Base-by-base conservation (phyloP, 2,888 invertebrate genomes). In the Hartigia nigra region DNA sequence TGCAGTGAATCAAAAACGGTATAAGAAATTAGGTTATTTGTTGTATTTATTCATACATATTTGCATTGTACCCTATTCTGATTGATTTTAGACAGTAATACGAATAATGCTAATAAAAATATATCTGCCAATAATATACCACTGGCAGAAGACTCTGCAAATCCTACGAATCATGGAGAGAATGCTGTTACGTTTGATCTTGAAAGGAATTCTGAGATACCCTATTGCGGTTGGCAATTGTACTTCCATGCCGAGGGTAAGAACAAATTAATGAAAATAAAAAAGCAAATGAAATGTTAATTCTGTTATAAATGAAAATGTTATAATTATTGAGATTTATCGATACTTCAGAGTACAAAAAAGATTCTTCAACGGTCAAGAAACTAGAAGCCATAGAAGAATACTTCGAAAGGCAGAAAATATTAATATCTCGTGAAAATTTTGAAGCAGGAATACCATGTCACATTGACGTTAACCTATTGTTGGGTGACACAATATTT, bases 171-270 rank as follows among this genome's bases (percentile, higher is more conserved):
- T 72, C 12, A 72, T 34, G 72, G 12, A 72, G 72, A 72, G 32
- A 34, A 72, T 31, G 31, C 31, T 23, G 23, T 72, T 72, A 23
- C 72, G 23, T 72, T 14, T 3, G 11, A 72, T 0, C 34, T 72
- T n/a, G 23, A 82, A 82, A 76, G 78, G 31, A 81, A 81, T 36
- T 80, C 82, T 31, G 70, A 76, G 75, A 78, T 86, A 36, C 92
- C 93, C 9, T 96, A 95, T 90, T 93, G 94, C 84, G 94, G 95
- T 32, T 97, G 97, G 96, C 94, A 95, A 83, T 91, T 96, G 12
- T 98, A 97, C 92, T 96, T 97, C 90, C 94, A 95, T 69, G 93
- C 94, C 78, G 94, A 95, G 93, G 94, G 95, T 94, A 91, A 85
- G 35, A 34, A 74, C 23, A 23, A 55, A 55, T 55, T 39, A 23